phyloP scores from a whole-genome alignment of 2,888 invertebrate species.

The Lycia hirtaria region DNA sequence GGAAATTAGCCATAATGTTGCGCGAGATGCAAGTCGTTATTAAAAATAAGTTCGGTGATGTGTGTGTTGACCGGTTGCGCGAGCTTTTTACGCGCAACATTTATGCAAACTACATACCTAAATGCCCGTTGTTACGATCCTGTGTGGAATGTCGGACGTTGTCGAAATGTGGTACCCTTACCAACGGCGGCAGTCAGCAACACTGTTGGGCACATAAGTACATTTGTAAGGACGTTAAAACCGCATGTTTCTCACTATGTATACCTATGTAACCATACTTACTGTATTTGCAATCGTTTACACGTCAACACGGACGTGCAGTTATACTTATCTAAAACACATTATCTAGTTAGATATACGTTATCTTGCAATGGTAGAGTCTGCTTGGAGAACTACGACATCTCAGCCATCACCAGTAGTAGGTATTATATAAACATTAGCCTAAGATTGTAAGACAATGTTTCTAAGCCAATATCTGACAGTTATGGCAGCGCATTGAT shows the following conservation, averaged over 20 bases:
- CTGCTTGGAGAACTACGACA: too few relatives aligned
- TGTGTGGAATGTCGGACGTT: constrained; percentile 15
- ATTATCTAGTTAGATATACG: too few relatives aligned
- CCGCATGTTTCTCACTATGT: not conserved
- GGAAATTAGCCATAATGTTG: constrained; percentile 34
- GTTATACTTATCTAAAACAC: too few relatives aligned
- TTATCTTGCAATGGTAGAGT: too few relatives aligned
- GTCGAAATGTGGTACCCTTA: constrained; percentile 6
- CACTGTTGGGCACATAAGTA: not conserved
- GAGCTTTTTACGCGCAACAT: constrained; percentile 21
- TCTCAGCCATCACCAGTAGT: too few relatives aligned
- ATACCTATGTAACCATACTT: not conserved
- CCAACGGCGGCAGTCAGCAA: constrained; percentile 10
- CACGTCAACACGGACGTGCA: not conserved
- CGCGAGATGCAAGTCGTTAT: constrained; percentile 35
- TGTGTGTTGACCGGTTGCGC: constrained; percentile 27
- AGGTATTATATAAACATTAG: too few relatives aligned
- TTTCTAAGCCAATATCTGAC: too few relatives aligned
- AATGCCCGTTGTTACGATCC: constrained; percentile 15
- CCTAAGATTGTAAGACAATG: too few relatives aligned
- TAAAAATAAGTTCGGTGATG: constrained; percentile 31
- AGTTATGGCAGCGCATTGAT: too few relatives aligned
- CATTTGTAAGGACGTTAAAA: constrained; percentile 3
- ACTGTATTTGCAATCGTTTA: not conserved
- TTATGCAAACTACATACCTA: constrained; percentile 13